Percentiles rank a stretch among this genome's conserved stretches.
phyloP scores from a whole-genome alignment of 2,113 vertebrate species.

The Anolis sagrei region DNA sequence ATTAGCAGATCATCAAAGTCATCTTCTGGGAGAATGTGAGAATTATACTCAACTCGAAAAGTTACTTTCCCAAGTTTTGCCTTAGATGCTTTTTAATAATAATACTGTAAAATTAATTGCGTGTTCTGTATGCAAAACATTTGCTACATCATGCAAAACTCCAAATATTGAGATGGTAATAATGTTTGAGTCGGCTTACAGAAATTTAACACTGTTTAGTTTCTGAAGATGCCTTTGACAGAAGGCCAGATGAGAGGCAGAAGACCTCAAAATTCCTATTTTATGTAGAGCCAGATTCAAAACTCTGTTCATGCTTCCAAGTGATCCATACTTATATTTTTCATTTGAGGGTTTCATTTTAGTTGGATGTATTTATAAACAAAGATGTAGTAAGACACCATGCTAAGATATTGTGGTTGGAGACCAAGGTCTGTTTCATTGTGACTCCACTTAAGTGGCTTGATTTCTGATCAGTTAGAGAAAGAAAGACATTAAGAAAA shows the following conservation, averaged over 20 bases:
- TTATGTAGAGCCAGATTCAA: constrained; percentile 27
- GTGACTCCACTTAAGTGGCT: constrained; percentile 50
- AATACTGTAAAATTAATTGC: neutral
- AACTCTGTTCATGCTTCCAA: constrained; percentile 41
- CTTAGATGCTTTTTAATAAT: neutral
- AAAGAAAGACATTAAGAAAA: constrained; percentile 62
- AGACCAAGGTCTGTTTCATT: constrained; percentile 55
- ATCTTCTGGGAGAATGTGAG: too few species aligned
- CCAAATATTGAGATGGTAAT: neutral
- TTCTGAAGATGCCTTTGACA: constrained; percentile 9
- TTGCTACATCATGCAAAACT: neutral
- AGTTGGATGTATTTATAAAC: neutral
- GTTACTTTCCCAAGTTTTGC: too few species aligned
- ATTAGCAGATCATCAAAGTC: neutral
- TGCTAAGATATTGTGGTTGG: constrained; percentile 41
- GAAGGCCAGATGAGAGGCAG: constrained; percentile 9
- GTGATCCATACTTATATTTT: constrained; percentile 7
- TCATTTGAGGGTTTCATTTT: neutral
- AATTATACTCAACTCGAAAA: too few species aligned
- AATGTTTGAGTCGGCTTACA: neutral
- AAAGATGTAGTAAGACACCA: constrained; percentile 11
- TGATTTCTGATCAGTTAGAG: constrained; percentile 65
- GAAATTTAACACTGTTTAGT: constrained; percentile 1
- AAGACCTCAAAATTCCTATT: constrained; percentile 15
- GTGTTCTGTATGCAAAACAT: neutral